Evolutionary conservation across 2,888 invertebrate species (phyloP), one percentile per base, ranked within the genome.

Genomic region (Branchipolynoe longqiensis): DNA sequence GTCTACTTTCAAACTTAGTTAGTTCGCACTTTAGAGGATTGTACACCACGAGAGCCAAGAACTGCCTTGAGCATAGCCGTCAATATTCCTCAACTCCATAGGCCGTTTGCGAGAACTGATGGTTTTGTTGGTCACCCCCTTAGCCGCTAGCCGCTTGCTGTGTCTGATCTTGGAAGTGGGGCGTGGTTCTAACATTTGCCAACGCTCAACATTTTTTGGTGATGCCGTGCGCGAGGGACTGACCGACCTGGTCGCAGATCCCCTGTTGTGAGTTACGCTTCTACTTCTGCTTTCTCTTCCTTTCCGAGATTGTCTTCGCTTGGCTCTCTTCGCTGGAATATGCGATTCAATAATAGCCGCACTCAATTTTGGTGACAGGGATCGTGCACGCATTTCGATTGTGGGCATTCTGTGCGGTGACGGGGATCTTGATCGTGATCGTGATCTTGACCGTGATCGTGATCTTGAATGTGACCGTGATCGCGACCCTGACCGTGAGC

Each of bases 81-180:
- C 48, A 48, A 8, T 48, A 18, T 8, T 18, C 18, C 8, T 12
- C 48, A 48, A 18, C 8, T 48, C 48, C 18, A 18, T 18, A 48
- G 48, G 8, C 48, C 48, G 48, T 48, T 48, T 8, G 48, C 48
- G 8, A 12, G 8, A 8, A 12, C 18, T 22, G 12, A 69, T 33
- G 38, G 36, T 69, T 14, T 33, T 69, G 38, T 69, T 69, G 33
- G 36, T 1, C 2, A 36, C 69, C 12, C 69, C 69, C 18, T 1
- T 33, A 0, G 69, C 69, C n/a, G 69, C 69, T 38, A 69, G 36
- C 8, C 69, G 69, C 38, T 69, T 69, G 38, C 69, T 69, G 69
- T 22, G n/a, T 14, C 69, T 14, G 36, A 69, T 69, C 36, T 69
- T 38, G n/a, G 69, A 69, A n/a, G n/a, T n/a, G n/a, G n/a, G n/a